Percentiles rank a stretch among this genome's conserved stretches.
Evolutionary conservation across 1,140 invertebrate species (phyloP).

Genomic region (Leptonema lineaticorne): DNA sequence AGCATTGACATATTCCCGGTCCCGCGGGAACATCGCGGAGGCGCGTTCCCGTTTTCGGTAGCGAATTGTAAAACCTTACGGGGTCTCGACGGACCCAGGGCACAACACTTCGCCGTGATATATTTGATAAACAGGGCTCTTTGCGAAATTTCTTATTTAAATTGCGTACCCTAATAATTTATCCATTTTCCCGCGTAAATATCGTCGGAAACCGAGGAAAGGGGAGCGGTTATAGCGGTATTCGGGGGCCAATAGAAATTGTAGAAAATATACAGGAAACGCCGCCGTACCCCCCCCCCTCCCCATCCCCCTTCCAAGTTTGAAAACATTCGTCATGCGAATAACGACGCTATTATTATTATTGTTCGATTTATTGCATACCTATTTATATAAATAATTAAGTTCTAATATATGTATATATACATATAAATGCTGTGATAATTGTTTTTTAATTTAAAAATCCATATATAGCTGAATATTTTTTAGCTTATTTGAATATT

Average conservation of each 20-base stretch:
- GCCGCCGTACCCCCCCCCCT: no score
- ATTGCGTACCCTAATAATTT: conserved; percentile 26
- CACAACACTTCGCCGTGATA: conserved; percentile 25
- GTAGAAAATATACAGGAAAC: conserved; percentile 10
- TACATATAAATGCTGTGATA: no score
- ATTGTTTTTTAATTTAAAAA: no score
- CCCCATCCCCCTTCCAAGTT: not conserved
- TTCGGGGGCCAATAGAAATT: conserved; percentile 6
- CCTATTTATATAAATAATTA: no score
- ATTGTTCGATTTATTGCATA: no score
- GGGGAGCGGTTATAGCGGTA: not conserved
- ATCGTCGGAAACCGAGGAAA: no score
- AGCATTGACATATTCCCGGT: conserved; percentile 25
- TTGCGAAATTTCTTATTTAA: conserved; percentile 25
- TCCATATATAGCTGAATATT: no score
- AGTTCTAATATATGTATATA: no score
- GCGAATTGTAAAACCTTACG: conserved; percentile 5
- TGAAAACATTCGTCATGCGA: not conserved
- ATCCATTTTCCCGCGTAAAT: conserved; percentile 17
- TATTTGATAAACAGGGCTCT: conserved; percentile 28
- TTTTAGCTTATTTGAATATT: no score
- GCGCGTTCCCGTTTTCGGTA: not conserved
- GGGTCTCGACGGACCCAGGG: conserved; percentile 6
- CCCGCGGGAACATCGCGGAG: conserved; percentile 1
- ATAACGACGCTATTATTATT: not conserved